Evolutionary conservation across 2,888 invertebrate genomes (phyloP), one percentile per base, ranked within the genome.

Genomic region (Ormyrus thymus): DNA sequence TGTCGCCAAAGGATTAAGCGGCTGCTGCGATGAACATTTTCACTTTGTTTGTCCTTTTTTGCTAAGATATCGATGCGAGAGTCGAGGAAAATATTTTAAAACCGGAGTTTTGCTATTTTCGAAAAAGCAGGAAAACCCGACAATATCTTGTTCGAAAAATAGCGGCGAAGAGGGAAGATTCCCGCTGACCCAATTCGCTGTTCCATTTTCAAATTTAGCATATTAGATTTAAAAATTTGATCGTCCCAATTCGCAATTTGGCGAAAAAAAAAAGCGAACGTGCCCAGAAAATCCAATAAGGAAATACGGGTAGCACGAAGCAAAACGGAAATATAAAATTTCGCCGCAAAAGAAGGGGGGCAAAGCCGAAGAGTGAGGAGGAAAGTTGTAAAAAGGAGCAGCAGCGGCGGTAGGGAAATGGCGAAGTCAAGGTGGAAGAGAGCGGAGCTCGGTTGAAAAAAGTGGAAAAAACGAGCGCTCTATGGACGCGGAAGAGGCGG

Each of bases 241-340:
- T 55, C 62, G 62, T 13, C n/a, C 13, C 62, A 13, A 62, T 46
- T 13, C 62, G 8, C 11, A 8, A 4, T 7, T 7, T n/a, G 48
- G 7, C 7, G 46, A 48, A n/a, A 48, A 46, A 62, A n/a, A 11
- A 29, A 29, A 29, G 3, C 3, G 29, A 29, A 29, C 11, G 7
- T 7, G 46, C n/a, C 45, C 29, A 29, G 29, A 29, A 29, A 76
- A 71, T 58, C 59, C 64, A 77, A 70, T 77, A 65, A 58, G 65
- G 58, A 71, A 77, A 76, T 70, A 56, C 65, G 59, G 64, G 11
- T 7, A 73, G 46, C 64, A 6, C 50, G 62, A 1, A 68, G 50
- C 43, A 8, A 76, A 76, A 72, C 58, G 59, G 50, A 78, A 62
- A 53, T 73, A 69, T 74, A 58, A 78, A 73, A 78, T 56, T 78